Evolutionary conservation across 2,113 vertebrate genomes (phyloP), one percentile per base, ranked within the genome.

Genomic region (Oxyura jamaicensis): DNA sequence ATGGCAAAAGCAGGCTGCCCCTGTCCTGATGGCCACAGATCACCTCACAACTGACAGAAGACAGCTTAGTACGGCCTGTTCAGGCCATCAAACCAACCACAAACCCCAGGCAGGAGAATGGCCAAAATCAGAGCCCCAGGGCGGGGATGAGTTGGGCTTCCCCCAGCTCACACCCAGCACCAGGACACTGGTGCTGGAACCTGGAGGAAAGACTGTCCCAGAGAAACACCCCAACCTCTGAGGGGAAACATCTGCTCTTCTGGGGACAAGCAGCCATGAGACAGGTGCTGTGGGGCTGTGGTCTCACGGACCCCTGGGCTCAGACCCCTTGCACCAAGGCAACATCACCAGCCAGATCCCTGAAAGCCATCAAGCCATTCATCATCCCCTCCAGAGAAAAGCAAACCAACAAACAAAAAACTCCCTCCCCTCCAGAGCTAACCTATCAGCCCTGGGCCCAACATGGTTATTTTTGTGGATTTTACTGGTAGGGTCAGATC

Each of bases 281-380:
- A 8, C 4, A 25, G 6, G 23, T 50, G 46, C 52, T 2, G 0
- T 4, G 12, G 39, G 31, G 10, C 52, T 50, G 78, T 1, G 3
- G 18, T 15, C n/a, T 36, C 36, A n/a, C 3, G 50, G 59, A 16
- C 16, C 55, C 36, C 10, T 4, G 60, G 59, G 44, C 60, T 87
- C 85, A 67, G 58, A 31, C 39, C 29, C 48, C 67, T 66, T 11
- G 0, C 41, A 59, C 19, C 72, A 59, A 22, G 33, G 56, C 33
- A 59, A 16, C 41, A 44, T 41, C 42, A 62, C 11, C 46, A 74
- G 41, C 36, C 25, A 44, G 4, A 1, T 29, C 46, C 58, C 73
- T 83, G 59, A 44, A 66, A 63, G 21, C 18, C 28, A 3, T 35
- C 68, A 21, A 29, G 42, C 36, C 19, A 39, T 10, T 76, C 41